Conservation (phyloP, 2,888 invertebrate species). For the Xestia rhomboidea region DNA sequence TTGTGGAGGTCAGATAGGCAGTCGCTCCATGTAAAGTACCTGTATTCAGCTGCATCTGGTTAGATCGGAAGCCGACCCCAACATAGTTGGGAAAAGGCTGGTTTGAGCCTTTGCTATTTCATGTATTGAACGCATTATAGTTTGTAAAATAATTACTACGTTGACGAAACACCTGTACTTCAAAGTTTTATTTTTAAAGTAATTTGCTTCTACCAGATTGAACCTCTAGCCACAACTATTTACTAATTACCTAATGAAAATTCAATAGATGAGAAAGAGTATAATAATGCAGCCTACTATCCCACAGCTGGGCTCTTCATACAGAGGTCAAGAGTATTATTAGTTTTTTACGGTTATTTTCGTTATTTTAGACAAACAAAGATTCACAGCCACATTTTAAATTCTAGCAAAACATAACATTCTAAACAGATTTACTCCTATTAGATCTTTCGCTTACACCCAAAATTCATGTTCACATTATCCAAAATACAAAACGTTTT, state of each 20-base stretch:
- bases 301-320: not conserved
- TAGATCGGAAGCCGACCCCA: not conserved
- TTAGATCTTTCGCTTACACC: slow-evolving; percentile 51
- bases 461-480: slow-evolving; percentile 73
- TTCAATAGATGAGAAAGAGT: not conserved
- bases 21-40: not conserved
- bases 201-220: not conserved
- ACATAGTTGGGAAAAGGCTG: not conserved
- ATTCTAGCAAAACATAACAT: slow-evolving; percentile 34
- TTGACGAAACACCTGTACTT: too few species aligned
- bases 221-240: not conserved
- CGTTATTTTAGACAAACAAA: not conserved
- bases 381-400: not conserved
- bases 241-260: not conserved
- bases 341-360: not conserved
- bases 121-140: too few species aligned
- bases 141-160: too few species aligned
- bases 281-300: not conserved
- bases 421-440: slow-evolving; percentile 66
- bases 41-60: not conserved
- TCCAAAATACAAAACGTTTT: slow-evolving; percentile 71
- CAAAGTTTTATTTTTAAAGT: not conserved
- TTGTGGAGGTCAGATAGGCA: not conserved
- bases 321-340: not conserved
- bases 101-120: not conserved